Percentiles rank a stretch among this genome's conserved stretches.
Evolutionary conservation across 2,888 invertebrate species (phyloP).

Genomic region (Nomada fucata): DNA sequence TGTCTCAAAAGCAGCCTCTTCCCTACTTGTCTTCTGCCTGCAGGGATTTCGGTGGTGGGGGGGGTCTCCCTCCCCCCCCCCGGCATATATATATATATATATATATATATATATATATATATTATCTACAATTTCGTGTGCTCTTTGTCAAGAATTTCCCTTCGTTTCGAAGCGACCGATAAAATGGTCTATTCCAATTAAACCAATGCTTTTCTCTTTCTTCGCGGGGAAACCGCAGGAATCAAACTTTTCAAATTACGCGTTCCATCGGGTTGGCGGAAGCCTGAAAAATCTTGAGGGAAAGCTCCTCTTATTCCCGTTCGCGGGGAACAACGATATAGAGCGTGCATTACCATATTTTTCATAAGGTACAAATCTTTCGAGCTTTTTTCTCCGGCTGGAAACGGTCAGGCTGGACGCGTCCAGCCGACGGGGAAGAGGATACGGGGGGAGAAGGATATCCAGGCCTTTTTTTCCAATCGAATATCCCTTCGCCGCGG

Average conservation of each 20-base stretch:
- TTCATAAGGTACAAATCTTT: conserved; percentile 75
- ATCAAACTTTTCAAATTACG: conserved; percentile 54
- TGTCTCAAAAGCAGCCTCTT: conserved; percentile 38
- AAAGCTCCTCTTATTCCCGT: neutral
- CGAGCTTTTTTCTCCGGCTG: conserved; percentile 61
- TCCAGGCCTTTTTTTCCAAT: neutral
- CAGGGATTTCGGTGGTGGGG: no score
- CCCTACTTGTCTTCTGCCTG: neutral
- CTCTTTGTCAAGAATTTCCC: no score
- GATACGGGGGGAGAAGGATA: conserved; percentile 22
- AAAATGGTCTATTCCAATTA: neutral
- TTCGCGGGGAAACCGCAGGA: neutral
- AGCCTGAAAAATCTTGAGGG: conserved; percentile 45
- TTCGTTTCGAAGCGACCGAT: no score
- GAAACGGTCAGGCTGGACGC: conserved; percentile 38
- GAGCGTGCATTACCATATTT: conserved; percentile 69
- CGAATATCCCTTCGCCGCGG: neutral
- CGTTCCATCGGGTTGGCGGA: conserved; percentile 8
- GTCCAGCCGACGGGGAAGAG: conserved; percentile 22
- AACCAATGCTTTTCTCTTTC: neutral
- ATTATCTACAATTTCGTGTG: no score
- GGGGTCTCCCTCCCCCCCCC: no score
- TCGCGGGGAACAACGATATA: conserved; percentile 20
- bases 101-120: no score
- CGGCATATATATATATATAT: no score